Evolutionary conservation across 2,113 vertebrate genomes (phyloP), one percentile per base, ranked within the genome.

Genomic region (Cololabis saira): DNA sequence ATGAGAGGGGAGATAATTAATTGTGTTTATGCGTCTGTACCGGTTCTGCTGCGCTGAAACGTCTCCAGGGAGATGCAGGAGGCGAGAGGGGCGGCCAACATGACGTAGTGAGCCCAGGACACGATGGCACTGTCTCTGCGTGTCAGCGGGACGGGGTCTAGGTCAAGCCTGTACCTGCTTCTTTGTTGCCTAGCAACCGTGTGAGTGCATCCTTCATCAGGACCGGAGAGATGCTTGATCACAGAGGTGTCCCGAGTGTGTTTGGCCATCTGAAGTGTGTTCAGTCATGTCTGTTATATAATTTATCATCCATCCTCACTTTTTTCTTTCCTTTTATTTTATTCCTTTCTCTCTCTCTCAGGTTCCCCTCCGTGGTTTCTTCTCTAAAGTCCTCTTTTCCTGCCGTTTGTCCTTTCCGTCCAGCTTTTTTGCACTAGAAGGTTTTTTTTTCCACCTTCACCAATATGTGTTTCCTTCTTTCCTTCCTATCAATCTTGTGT

Each of bases 51-150:
- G 53, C 19, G 58, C 70, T 66, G 55, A 50, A n/a, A 66, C 2
- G 66, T 87, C 87, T 89, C 85, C 81, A 84, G 69, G 85, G 87
- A 82, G 85, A 87, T 74, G 49, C 71, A 72, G 74, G 70, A 79
- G 71, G 68, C 49, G 12, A 72, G 59, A 50, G 47, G 78, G 82
- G 67, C 79, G 81, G 83, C 69, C 76, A 67, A 12, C 71, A 47
- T 68, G 71, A 64, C 43, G 62, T 72, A 75, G 82, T 68, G 72
- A 78, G 64, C 69, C 66, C 53, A 61, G 64, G 41, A 73, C 33
- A 27, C 5, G 64, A 67, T 69, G 63, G 66, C 78, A 67, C 33
- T 47, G n/a, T 65, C 10, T 68, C 43, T 54, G 6, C 51, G 57
- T 62, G 56, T 60, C 56, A 59, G 51, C 62, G 30, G 60, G 22